Percentiles rank a stretch among this genome's conserved stretches.
Evolutionary conservation across 2,797 vertebrate genomes (phyloP).

Genomic region (Vireo griseus): DNA sequence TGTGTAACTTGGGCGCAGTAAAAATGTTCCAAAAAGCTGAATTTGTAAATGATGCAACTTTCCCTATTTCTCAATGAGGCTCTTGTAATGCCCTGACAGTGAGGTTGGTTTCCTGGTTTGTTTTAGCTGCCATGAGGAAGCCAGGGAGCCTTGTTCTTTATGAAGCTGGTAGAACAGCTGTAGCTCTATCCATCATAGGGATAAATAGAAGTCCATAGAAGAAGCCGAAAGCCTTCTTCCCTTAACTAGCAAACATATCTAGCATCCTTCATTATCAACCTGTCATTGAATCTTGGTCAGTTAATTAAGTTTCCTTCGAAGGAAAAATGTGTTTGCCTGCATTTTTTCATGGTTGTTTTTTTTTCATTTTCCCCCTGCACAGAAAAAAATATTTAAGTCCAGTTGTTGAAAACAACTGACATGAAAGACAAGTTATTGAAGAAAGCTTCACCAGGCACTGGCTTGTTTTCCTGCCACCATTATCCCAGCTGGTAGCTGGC

Average conservation of each 20-base stretch:
- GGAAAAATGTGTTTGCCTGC: neutral
- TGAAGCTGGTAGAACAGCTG: constrained; percentile 55
- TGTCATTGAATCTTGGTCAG: neutral
- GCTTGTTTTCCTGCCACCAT: neutral
- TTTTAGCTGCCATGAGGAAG: constrained; percentile 46
- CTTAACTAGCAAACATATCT: constrained; percentile 4
- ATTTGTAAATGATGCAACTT: constrained; percentile 63
- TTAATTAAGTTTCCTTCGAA: neutral
- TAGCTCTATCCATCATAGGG: constrained; percentile 52
- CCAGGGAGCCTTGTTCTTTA: constrained; percentile 54
- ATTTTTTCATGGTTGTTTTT: neutral
- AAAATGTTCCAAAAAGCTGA: constrained; percentile 47
- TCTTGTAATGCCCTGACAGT: constrained; percentile 60
- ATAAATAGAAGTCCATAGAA: constrained; percentile 37
- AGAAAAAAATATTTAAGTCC: neutral
- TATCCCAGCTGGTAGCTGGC: neutral
- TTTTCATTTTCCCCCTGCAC: neutral
- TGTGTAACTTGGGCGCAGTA: constrained; percentile 3
- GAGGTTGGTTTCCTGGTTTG: constrained; percentile 64
- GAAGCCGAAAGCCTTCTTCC: constrained; percentile 9
- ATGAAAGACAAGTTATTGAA: neutral
- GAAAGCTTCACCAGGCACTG: neutral
- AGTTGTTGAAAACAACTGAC: neutral
- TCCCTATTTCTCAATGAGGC: constrained; percentile 58
- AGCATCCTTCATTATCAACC: constrained; percentile 9